These are phyloP conservation scores for Drosophila simulans DNA, from an alignment of 1,140 invertebrate species.

Conservation along the genomic window DNA sequence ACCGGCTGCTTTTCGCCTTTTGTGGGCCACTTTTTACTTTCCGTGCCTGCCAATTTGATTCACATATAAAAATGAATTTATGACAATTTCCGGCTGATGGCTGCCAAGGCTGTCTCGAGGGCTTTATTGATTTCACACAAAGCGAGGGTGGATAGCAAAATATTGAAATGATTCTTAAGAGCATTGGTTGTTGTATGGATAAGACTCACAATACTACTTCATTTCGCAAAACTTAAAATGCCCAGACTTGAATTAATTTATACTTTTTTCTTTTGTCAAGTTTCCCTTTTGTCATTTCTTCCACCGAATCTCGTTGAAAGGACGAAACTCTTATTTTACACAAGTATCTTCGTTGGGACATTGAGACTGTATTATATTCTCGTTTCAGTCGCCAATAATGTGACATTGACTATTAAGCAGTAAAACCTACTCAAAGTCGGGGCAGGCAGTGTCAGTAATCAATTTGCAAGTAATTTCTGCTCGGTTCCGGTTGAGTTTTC, in stretches of 20 bases:
- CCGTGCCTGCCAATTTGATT: constrained; percentile 75
- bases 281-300: neutral
- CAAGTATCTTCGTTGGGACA: constrained; percentile 10
- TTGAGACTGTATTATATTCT: neutral
- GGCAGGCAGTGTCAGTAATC: constrained; percentile 65
- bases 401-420: constrained; percentile 61
- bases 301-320: constrained; percentile 5
- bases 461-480: constrained; percentile 72
- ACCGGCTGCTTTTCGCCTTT: constrained; percentile 32
- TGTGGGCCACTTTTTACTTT: constrained; percentile 55
- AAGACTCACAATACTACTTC: neutral
- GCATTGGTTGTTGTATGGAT: neutral
- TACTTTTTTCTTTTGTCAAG: neutral
- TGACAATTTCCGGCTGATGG: constrained; percentile 78
- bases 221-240: too few species aligned
- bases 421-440: constrained; percentile 56
- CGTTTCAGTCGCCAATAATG: constrained; percentile 42
- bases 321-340: neutral
- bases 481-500: constrained; percentile 29
- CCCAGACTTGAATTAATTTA: too few species aligned
- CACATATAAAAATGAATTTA: constrained; percentile 77
- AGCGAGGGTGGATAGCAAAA: constrained; percentile 11
- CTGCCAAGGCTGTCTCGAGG: constrained; percentile 57
- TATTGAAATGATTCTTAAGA: neutral
- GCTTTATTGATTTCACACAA: constrained; percentile 46